Conservation (phyloP, 2,797 vertebrate genomes). For the Tamandua tetradactyla region DNA sequence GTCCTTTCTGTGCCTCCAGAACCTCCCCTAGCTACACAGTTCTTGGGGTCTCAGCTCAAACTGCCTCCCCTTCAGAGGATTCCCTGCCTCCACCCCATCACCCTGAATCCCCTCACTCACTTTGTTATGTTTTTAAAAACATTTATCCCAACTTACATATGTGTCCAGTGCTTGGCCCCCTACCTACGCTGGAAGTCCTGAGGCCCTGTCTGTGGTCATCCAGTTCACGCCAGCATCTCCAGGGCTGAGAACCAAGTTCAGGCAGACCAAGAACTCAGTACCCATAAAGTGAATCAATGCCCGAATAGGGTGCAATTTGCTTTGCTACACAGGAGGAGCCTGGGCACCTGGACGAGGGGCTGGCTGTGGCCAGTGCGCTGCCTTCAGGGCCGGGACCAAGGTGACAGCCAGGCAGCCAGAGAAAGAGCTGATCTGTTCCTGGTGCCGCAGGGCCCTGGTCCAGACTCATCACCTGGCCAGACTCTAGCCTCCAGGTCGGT, state of each 20-base stretch:
- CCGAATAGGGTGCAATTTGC: no score
- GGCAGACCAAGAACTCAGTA: neutral
- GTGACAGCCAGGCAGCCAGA: no score
- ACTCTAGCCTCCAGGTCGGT: neutral
- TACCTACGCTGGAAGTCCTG: neutral
- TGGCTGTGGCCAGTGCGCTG: neutral
- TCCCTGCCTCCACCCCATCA: neutral
- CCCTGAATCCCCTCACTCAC: neutral
- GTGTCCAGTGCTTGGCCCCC: no score
- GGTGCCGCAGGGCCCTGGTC: no score
- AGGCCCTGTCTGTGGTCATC: no score
- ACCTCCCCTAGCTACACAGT: neutral
- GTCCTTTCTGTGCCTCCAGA: neutral
- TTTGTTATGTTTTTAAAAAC: neutral
- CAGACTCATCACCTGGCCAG: neutral
- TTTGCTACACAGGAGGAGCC: neutral
- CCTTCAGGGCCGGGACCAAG: neutral
- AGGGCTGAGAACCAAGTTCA: neutral
- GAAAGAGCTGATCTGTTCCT: neutral
- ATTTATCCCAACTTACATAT: neutral
- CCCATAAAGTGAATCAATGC: neutral
- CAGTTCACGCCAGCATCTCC: neutral
- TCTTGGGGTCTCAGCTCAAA: neutral
- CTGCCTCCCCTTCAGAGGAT: neutral
- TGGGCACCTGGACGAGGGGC: neutral